Conservation (phyloP, 2,888 invertebrate species). For the Eilema sororculum region DNA sequence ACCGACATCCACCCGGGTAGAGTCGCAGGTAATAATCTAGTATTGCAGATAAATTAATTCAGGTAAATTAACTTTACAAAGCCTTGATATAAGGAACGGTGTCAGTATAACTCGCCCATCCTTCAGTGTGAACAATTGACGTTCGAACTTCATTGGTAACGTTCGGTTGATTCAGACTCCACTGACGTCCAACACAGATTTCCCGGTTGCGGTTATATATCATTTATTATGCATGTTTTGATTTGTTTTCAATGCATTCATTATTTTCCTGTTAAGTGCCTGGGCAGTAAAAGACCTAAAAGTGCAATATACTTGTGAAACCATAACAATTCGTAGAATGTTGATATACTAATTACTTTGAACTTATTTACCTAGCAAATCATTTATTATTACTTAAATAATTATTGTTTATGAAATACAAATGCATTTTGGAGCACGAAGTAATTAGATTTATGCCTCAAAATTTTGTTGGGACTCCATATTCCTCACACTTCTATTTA, state of each 20-base stretch:
- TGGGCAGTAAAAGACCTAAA: not conserved
- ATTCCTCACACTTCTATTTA: no score
- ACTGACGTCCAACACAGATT: conserved; percentile 3
- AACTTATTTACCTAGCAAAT: not conserved
- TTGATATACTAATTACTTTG: not conserved
- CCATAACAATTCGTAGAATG: not conserved
- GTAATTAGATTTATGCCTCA: no score
- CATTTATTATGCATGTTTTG: not conserved
- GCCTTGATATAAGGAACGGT: not conserved
- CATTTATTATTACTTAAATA: not conserved
- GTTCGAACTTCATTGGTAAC: not conserved
- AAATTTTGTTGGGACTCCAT: no score
- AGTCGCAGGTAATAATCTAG: no score
- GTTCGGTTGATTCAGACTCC: not conserved
- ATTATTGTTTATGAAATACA: not conserved
- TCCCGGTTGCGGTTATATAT: not conserved
- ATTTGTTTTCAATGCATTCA: not conserved
- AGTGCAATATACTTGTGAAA: not conserved
- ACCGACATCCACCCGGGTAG: no score
- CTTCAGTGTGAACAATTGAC: not conserved
- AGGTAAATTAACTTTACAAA: no score
- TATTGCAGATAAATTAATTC: no score
- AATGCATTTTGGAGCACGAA: no score
- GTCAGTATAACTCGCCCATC: not conserved
- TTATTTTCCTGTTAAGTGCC: not conserved